Conservation (phyloP, 2,888 invertebrate species). For the Catotricha subobsoleta region DNA sequence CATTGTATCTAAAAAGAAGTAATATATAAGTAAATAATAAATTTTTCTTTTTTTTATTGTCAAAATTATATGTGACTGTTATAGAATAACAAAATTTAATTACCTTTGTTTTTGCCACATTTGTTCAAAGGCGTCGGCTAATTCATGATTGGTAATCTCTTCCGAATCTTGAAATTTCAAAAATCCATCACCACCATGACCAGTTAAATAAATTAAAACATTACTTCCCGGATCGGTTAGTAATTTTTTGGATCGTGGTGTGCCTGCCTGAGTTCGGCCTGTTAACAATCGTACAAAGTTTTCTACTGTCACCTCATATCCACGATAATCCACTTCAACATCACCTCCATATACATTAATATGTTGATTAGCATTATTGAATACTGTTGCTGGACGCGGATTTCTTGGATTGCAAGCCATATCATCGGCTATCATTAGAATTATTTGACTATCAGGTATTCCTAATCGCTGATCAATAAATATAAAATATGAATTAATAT, state of each 20-base stretch:
- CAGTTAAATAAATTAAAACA: constrained; percentile 83
- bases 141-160: constrained; percentile 93
- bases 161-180: constrained; percentile 98
- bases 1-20: constrained; percentile 62
- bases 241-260: constrained; percentile 86
- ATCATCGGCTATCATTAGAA: constrained; percentile 98
- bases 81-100: too few species aligned
- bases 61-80: too few species aligned
- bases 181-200: constrained; percentile 96
- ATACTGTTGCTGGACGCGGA: constrained; percentile 92
- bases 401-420: constrained; percentile 99
- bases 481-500: not conserved
- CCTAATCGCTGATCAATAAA: constrained; percentile 48
- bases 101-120: constrained; percentile 98
- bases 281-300: constrained; percentile 94
- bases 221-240: constrained; percentile 94
- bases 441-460: constrained; percentile 98
- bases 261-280: constrained; percentile 78
- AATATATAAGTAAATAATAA: not conserved
- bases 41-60: too few species aligned
- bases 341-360: constrained; percentile 99
- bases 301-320: constrained; percentile 89
- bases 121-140: constrained; percentile 97
- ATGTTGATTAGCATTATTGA: constrained; percentile 93
- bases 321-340: constrained; percentile 96